phyloP scores from a whole-genome alignment of 2,888 invertebrate species.

The Parnassius apollo region DNA sequence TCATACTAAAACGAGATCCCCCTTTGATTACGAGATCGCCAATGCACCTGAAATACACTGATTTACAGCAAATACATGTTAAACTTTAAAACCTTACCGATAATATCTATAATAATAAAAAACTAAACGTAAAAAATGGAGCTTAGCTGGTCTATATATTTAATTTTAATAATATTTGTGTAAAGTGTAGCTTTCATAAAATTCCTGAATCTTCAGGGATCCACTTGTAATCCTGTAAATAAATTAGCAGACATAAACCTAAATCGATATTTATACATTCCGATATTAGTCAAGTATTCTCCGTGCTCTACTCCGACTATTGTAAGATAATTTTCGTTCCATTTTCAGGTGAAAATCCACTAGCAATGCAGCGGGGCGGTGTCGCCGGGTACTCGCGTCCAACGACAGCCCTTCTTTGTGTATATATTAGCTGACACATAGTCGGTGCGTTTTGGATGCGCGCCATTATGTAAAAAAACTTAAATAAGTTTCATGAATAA shows the following conservation, averaged over 20 bases:
- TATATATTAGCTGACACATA: conserved; percentile 68
- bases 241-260: not conserved
- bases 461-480: conserved; percentile 40
- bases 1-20: too few relatives aligned
- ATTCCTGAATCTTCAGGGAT: too few relatives aligned
- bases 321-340: conserved; percentile 29
- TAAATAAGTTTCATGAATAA: conserved; percentile 9
- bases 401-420: conserved; percentile 50
- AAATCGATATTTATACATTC: conserved; percentile 9
- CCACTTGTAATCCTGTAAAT: not conserved
- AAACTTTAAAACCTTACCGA: too few relatives aligned
- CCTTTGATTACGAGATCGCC: too few relatives aligned
- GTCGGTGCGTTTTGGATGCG: conserved; percentile 63
- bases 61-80: too few relatives aligned
- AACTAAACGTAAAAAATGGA: too few relatives aligned
- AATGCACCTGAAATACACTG: too few relatives aligned
- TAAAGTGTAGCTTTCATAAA: too few relatives aligned
- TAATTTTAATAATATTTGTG: too few relatives aligned
- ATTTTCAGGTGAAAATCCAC: conserved; percentile 73
- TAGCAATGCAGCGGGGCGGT: conserved; percentile 75
- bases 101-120: too few relatives aligned
- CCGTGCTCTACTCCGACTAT: conserved; percentile 10
- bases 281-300: conserved; percentile 13
- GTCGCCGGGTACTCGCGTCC: conserved; percentile 54
- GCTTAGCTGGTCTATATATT: too few relatives aligned